Conservation (phyloP, 2,113 vertebrate genomes). For the Nicator chloris region DNA sequence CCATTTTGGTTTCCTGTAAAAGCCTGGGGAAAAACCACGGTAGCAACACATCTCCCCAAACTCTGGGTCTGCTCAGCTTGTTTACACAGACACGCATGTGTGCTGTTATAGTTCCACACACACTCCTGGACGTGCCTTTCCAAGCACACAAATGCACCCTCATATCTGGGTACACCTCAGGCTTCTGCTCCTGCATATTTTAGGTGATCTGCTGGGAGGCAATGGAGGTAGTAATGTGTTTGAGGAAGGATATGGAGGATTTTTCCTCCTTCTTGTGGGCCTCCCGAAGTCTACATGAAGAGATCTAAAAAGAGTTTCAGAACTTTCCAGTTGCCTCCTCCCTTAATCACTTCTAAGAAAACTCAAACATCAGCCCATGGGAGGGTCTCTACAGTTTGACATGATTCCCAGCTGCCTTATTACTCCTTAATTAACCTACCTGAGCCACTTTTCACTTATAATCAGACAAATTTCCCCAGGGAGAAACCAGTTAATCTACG, state of each 20-base stretch:
- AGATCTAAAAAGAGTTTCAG: not conserved
- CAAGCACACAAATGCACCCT: not conserved
- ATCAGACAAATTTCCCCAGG: not conserved
- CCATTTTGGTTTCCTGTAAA: not conserved
- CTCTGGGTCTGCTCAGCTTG: not conserved
- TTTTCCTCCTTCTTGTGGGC: not conserved
- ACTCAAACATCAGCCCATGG: not conserved
- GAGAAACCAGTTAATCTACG: not conserved
- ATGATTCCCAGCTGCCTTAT: not conserved
- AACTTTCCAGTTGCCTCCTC: not conserved
- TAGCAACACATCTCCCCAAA: not conserved
- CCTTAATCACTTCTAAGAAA: not conserved
- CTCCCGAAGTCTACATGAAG: not conserved
- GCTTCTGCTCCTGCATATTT: not conserved
- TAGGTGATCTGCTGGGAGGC: not conserved
- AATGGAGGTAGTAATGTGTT: not conserved
- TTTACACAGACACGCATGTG: fast-evolving
- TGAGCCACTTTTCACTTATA: not conserved
- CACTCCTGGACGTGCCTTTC: not conserved
- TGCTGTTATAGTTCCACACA: not conserved
- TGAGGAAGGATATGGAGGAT: not conserved
- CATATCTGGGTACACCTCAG: not conserved
- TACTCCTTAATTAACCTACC: not conserved
- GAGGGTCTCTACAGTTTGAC: not conserved
- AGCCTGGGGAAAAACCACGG: not conserved